Percentiles rank a stretch among this genome's conserved stretches.
Conservation (phyloP, 2,888 invertebrate species). For the Agrotis puta region DNA sequence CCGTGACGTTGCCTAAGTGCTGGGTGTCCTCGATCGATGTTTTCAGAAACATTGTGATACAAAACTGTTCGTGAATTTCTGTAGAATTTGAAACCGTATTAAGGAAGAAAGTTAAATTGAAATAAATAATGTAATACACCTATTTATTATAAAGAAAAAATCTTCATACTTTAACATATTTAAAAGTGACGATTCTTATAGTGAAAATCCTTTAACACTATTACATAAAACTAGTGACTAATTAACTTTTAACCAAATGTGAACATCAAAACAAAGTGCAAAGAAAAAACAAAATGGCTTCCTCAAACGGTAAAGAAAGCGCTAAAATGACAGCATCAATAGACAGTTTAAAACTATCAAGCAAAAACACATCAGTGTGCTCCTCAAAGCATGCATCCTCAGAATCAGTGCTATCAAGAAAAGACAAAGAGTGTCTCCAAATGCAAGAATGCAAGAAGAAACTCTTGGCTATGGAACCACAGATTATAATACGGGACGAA, state of each 20-base stretch:
- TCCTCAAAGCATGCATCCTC: slow-evolving; percentile 89
- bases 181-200: background rate
- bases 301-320: slow-evolving; percentile 85
- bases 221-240: background rate
- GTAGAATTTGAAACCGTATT: background rate
- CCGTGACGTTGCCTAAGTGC: background rate
- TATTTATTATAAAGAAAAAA: background rate
- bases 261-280: slow-evolving; percentile 8
- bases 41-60: background rate
- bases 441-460: slow-evolving; percentile 90
- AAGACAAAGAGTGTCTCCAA: slow-evolving; percentile 86
- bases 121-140: background rate
- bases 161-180: too few species aligned
- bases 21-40: background rate
- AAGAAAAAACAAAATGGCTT: slow-evolving; percentile 79
- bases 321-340: slow-evolving; percentile 86
- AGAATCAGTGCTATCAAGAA: slow-evolving; percentile 87
- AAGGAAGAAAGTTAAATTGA: background rate
- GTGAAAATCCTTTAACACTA: background rate
- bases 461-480: slow-evolving; percentile 86
- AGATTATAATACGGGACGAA: slow-evolving; percentile 88
- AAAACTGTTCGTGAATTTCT: background rate
- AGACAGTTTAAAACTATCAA: slow-evolving; percentile 88
- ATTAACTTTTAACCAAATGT: background rate
- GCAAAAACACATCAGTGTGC: slow-evolving; percentile 83